Evolutionary conservation across 2,797 vertebrate genomes (phyloP).

Genomic region (Xyrichtys novacula): DNA sequence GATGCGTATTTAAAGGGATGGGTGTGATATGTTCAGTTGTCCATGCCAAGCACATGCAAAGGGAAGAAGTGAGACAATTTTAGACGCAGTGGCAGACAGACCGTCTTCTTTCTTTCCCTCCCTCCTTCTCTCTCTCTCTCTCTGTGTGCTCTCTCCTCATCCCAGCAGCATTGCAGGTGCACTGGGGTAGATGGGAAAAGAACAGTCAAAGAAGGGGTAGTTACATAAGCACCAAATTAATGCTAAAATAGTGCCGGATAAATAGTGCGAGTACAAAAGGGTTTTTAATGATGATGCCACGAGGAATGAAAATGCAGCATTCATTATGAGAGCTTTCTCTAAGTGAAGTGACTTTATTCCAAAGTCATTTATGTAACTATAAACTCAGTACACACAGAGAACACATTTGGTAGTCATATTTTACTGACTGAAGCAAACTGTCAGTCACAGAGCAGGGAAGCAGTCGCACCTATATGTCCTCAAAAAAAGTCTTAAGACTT

Average conservation of each 20-base stretch:
- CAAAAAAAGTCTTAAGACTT: constrained; percentile 31
- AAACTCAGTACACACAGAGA: constrained; percentile 1
- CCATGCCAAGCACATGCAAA: constrained; percentile 58
- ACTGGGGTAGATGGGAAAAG: constrained; percentile 1
- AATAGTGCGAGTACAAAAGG: neutral
- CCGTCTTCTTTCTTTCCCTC: neutral
- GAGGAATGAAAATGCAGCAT: neutral
- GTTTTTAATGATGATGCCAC: neutral
- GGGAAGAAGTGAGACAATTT: constrained; percentile 49
- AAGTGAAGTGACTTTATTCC: neutral
- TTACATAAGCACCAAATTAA: neutral
- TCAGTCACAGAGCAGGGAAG: constrained; percentile 37
- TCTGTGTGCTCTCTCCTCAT: constrained; percentile 22
- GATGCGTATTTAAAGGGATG: constrained; percentile 35
- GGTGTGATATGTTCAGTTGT: constrained; percentile 42
- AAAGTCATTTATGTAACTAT: neutral
- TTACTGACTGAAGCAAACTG: constrained; percentile 16
- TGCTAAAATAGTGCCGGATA: neutral
- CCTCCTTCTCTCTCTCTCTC: constrained; percentile 3
- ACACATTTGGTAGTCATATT: constrained; percentile 6
- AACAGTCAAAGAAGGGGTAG: neutral
- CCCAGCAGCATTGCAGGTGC: constrained; percentile 72
- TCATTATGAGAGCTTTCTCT: neutral
- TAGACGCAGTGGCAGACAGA: constrained; percentile 69
- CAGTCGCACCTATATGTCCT: constrained; percentile 19